A percentile compares a stretch with the other conserved stretches of the same genome.
Conservation (phyloP, 2,888 invertebrate genomes). For the Itoplectis maculator region DNA sequence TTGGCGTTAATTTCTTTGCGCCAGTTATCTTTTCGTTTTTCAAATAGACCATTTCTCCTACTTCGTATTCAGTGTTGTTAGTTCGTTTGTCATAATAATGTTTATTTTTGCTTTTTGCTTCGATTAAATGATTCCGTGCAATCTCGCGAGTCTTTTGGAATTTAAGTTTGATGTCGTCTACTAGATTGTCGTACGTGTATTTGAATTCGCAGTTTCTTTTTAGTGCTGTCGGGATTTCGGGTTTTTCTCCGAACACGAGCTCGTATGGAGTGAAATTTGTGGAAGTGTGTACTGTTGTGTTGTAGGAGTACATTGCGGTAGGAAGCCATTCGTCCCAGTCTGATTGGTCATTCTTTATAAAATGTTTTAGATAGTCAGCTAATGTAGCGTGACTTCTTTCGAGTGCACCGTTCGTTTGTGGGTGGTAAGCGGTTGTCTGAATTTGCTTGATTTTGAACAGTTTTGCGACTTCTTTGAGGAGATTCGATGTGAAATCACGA, state of each 20-base stretch:
- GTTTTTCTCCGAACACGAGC: slow-evolving; percentile 72
- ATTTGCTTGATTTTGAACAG: no score
- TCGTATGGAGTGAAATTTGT: slow-evolving; percentile 76
- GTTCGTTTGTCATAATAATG: slow-evolving; percentile 67
- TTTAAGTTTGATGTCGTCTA: no score
- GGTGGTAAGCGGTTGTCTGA: no score
- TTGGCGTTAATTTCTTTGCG: slow-evolving; percentile 30
- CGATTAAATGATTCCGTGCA: slow-evolving; percentile 68
- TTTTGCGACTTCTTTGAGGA: no score
- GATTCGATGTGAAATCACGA: no score
- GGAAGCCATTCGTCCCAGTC: slow-evolving; percentile 78
- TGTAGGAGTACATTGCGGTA: slow-evolving; percentile 75
- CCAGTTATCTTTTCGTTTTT: no score
- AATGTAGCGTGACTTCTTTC: no score
- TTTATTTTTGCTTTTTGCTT: slow-evolving; percentile 70
- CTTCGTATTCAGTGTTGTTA: slow-evolving; percentile 59
- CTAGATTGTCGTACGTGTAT: slow-evolving; percentile 72
- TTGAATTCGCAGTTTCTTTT: slow-evolving; percentile 69
- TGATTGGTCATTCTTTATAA: no score
- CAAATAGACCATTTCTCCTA: no score
- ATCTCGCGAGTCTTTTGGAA: slow-evolving; percentile 69
- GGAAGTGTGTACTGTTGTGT: slow-evolving; percentile 72
- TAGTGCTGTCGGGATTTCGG: slow-evolving; percentile 64
- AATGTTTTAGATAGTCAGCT: slow-evolving; percentile 72
- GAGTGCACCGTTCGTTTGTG: no score